These are phyloP conservation scores for Megalops atlanticus DNA, from an alignment of 2,113 vertebrate genomes.

Conservation along the genomic window DNA sequence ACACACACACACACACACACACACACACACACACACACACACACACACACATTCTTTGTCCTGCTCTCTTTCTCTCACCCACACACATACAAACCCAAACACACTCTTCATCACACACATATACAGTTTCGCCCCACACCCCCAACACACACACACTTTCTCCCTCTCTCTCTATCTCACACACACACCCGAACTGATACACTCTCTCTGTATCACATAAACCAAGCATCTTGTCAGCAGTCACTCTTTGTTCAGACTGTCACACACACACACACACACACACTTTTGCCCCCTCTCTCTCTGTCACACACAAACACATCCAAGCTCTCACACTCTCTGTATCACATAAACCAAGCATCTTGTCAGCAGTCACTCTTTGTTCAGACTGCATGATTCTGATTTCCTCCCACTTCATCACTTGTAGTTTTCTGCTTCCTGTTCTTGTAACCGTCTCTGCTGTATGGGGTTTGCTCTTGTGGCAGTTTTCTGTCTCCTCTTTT, in stretches of 20 bases:
- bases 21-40: no score
- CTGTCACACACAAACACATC: no score
- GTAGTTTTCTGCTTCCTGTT: background rate
- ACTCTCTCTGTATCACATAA: background rate
- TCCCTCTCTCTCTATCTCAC: background rate
- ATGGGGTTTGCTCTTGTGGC: no score
- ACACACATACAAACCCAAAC: no score
- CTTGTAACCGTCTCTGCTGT: no score
- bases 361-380: background rate
- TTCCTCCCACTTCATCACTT: background rate
- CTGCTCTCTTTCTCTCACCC: background rate
- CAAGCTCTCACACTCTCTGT: background rate
- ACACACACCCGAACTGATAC: background rate
- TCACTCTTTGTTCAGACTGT: background rate
- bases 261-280: no score
- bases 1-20: no score
- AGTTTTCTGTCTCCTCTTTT: no score
- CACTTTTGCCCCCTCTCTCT: background rate
- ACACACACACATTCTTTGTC: background rate
- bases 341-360: background rate
- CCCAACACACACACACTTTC: no score
- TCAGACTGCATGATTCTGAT: background rate
- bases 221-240: conserved; percentile 1
- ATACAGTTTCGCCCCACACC: no score
- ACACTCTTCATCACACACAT: no score